These are phyloP conservation scores for Meriones psammophilus DNA, from an alignment of 2,797 vertebrate species.

Conservation along the genomic window DNA sequence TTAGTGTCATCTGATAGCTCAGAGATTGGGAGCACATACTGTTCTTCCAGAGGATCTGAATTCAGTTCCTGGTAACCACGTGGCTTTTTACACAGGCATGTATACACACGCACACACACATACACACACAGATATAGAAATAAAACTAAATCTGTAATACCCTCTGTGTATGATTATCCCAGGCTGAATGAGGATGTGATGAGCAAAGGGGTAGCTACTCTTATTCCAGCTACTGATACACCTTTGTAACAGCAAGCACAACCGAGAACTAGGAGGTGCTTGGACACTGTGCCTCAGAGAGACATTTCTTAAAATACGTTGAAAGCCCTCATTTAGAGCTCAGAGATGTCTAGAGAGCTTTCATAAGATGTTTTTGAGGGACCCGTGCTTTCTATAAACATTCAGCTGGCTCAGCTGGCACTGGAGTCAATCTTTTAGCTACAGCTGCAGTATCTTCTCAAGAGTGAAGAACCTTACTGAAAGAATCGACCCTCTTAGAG, in stretches of 20 bases:
- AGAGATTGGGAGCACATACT: background rate
- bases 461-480: background rate
- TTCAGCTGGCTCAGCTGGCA: background rate
- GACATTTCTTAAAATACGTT: background rate
- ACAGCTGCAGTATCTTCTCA: background rate
- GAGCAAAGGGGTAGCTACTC: background rate
- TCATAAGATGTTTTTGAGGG: background rate
- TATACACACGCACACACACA: background rate
- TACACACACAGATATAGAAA: background rate
- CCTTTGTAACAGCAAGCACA: background rate
- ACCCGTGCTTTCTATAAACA: background rate
- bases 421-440: background rate
- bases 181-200: slow-evolving; percentile 3
- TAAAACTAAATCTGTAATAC: background rate
- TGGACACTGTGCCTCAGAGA: background rate
- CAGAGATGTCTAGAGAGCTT: background rate
- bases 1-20: background rate
- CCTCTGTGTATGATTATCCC: background rate
- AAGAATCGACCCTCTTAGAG: background rate
- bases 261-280: background rate
- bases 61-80: background rate
- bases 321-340: background rate
- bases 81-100: background rate
- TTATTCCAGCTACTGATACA: background rate
- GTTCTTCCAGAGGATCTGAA: background rate